phyloP scores from a whole-genome alignment of 2,797 vertebrate genomes.

The Hemitrygon akajei region DNA sequence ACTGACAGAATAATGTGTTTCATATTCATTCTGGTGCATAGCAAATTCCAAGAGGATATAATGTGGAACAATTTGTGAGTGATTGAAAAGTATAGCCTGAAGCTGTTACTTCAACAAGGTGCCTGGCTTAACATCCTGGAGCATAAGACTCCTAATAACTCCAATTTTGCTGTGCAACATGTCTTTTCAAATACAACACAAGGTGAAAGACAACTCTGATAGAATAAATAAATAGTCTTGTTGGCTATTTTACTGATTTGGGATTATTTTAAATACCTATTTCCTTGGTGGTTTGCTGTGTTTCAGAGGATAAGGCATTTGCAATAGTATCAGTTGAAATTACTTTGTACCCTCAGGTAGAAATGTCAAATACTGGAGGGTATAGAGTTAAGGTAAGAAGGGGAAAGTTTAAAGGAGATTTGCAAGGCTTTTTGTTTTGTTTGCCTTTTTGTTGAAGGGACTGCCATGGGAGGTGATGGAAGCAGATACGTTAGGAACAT shows the following conservation, averaged over 20 bases:
- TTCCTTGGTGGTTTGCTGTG: background rate
- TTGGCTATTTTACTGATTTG: background rate
- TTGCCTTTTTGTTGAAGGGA: too few species aligned
- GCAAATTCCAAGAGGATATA: background rate
- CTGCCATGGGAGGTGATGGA: too few species aligned
- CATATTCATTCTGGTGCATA: background rate
- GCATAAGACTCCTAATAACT: conserved; percentile 9
- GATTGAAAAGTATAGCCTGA: background rate
- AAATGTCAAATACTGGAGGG: too few species aligned
- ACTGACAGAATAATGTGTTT: background rate
- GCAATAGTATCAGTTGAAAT: background rate
- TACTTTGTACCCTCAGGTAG: background rate
- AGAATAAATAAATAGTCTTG: background rate
- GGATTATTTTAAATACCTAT: background rate
- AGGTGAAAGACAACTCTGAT: background rate
- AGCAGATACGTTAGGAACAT: too few species aligned
- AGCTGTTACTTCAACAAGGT: conserved; percentile 13
- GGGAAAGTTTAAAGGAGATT: too few species aligned
- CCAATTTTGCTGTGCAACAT: background rate
- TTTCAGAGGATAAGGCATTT: background rate
- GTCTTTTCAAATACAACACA: background rate
- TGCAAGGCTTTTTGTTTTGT: too few species aligned
- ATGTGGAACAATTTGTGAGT: background rate
- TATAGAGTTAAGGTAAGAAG: too few species aligned
- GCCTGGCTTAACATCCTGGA: background rate